Base-by-base conservation (phyloP, 1,140 invertebrate genomes). In the Lanistes nyassanus region DNA sequence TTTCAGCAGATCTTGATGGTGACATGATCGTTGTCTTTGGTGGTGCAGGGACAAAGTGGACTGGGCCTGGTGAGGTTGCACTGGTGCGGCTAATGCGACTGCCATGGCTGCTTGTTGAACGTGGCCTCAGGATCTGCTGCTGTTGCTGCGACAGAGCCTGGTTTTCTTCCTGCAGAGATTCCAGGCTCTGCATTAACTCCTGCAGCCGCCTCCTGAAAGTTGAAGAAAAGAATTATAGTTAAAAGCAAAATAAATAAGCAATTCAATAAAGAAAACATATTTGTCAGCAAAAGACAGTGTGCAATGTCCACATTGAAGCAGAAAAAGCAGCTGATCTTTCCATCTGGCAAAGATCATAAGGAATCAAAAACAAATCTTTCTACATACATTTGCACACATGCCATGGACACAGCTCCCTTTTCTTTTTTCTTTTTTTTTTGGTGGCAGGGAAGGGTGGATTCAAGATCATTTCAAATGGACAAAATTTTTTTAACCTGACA, bases 161-260 rank as follows among this genome's bases (percentile, higher is more conserved):
- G 19, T 78, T 75, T 29, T 78, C 71, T 36, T 76, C 71, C 65
- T 83, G 78, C 81, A 83, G 78, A 23, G 73, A 34, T 47, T 81
- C 75, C 31, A 86, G 56, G 53, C 76, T 84, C 21, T 80, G 79
- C 56, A 80, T 75, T 21, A 86, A 72, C 34, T 83, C 81, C 65
- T 84, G 79, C 13, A 86, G 76, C 1, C 83, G 76, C 39, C 81
- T 81, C 60, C 84, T 85, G 19, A 60, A 60, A 55, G 2, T 36
- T 47, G 37, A 16, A 55, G 13, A 66, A 60, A 29, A 26, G 3
- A 60, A 60, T 29, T 34, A 9, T 19, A 74, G 29, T 21, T 21
- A 36, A 51, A 51, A 11, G 23, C 6, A 65, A 51, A 3, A 47
- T 26, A n/a, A n/a, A n/a, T n/a, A n/a, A 74, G 23, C 31, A 31